Percentiles rank a stretch among this genome's conserved stretches.
Evolutionary conservation across 1,140 invertebrate genomes (phyloP).

Genomic region (Drosophila truncata): DNA sequence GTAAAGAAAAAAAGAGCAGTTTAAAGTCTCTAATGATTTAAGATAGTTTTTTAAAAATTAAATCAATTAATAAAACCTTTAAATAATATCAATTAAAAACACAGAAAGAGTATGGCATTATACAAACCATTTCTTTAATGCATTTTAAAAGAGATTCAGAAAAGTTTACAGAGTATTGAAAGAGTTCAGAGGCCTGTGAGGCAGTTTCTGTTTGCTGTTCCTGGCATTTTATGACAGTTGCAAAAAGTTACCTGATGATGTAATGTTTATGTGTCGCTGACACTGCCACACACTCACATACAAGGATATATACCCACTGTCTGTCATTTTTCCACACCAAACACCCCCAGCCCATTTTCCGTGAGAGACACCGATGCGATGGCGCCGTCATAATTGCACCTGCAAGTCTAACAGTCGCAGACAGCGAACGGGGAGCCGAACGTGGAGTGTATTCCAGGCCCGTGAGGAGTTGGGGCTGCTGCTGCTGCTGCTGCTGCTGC

Average conservation of each 20-base stretch:
- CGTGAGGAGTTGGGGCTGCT: conserved; percentile 13
- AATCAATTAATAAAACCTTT: not conserved
- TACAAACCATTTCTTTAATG: not conserved
- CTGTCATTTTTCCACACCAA: conserved; percentile 5
- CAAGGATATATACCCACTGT: not conserved
- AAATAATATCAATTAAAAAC: not conserved
- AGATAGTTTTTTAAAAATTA: not conserved
- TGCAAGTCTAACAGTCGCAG: conserved; percentile 77
- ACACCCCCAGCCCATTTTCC: conserved; percentile 1
- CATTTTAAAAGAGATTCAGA: not conserved
- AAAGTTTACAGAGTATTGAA: conserved; percentile 8
- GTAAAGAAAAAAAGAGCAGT: not conserved
- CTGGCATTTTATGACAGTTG: conserved; percentile 78
- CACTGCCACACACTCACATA: conserved; percentile 42
- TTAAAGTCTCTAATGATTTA: not conserved
- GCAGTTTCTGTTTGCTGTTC: conserved; percentile 26
- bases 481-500: conserved; percentile 29
- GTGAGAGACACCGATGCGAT: conserved; percentile 31
- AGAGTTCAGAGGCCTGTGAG: not conserved
- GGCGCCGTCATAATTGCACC: conserved; percentile 76
- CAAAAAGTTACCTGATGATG: conserved; percentile 82
- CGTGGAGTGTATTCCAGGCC: not conserved
- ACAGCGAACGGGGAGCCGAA: conserved; percentile 25
- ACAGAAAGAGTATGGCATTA: too few species aligned
- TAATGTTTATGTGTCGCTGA: conserved; percentile 82